Percentiles rank a stretch among this genome's conserved stretches.
phyloP scores from a whole-genome alignment of 2,888 invertebrate genomes.

The Germaria angustata region DNA sequence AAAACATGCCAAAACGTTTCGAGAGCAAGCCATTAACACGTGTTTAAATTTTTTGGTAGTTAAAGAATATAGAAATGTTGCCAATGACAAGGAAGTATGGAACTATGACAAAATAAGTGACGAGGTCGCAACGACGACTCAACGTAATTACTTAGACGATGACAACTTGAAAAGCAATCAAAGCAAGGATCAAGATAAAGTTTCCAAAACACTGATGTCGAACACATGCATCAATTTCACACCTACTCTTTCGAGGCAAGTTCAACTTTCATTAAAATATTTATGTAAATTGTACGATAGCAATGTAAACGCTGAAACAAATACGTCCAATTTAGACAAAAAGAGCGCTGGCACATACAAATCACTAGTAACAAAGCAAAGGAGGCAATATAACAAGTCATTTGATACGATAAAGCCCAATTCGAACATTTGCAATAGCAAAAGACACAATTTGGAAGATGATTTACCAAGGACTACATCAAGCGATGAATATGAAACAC shows the following conservation, averaged over 20 bases:
- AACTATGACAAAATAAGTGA: constrained; percentile 40
- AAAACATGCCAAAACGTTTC: constrained; percentile 79
- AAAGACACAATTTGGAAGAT: constrained; percentile 70
- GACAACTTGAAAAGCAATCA: constrained; percentile 57
- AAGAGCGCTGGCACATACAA: not conserved
- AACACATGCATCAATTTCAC: constrained; percentile 24
- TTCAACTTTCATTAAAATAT: constrained; percentile 49
- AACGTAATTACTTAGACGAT: constrained; percentile 39
- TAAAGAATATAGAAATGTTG: constrained; percentile 61
- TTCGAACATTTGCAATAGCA: constrained; percentile 6
- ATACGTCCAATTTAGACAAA: constrained; percentile 1
- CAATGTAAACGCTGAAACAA: constrained; percentile 63
- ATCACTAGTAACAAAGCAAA: constrained; percentile 4
- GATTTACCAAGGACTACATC: constrained; percentile 73
- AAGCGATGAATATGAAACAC: constrained; percentile 76
- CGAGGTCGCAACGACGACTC: not conserved
- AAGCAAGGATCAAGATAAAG: constrained; percentile 72
- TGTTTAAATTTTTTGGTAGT: constrained; percentile 65
- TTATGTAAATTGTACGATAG: constrained; percentile 50
- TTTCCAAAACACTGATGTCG: constrained; percentile 71
- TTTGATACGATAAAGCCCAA: constrained; percentile 27
- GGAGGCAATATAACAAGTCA: constrained; percentile 46
- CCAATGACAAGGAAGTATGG: constrained; percentile 59
- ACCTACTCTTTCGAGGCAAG: constrained; percentile 37
- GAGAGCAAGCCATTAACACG: constrained; percentile 72